Evolutionary conservation across 2,888 invertebrate species (phyloP), one percentile per base, ranked within the genome.

Genomic region (Eupithecia abbreviata): DNA sequence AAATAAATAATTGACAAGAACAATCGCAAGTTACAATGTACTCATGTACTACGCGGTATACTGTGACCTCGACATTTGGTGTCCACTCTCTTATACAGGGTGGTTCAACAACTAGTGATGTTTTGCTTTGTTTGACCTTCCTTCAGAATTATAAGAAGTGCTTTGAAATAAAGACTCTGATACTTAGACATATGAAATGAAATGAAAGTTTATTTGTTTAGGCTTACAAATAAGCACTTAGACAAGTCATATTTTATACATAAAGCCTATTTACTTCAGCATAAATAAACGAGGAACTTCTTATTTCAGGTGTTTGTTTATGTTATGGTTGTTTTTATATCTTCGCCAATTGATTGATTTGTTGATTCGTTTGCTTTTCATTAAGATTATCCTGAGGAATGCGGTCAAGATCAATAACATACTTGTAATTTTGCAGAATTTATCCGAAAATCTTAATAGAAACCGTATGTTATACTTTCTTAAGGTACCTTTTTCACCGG

Each of bases 1-100:
- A 76, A 74, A 51, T 73, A 76, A 77, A 74, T 77, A 79, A 79
- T 69, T 77, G 80, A 65, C 65, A 72, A 78, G 79, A 79, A 79
- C 79, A 80, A 74, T 73, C 58, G 76, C 72, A 74, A 77, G 79
- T 79, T 77, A 79, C 76, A 74, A 58, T 30, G 51, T 30, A 30
- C 55, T 15, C 49, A 55, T 18, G 30, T 30, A 12, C 47, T 69
- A 69, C 69, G 69, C 49, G 69, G 45, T 49, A 15, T n/a, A n/a
- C 70, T 62, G 47, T 77, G 81, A 78, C 83, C 83, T 82, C 82
- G 77, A 75, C 78, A 81, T 81, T 82, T 77, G 73, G 76, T 79
- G 77, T 79, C 79, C 79, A 79, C 75, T 81, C 77, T 81, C 12
- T 58, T 77, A 41, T 79, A 83, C 78, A 80, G 81, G 79, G 3